Base-by-base conservation (phyloP, 1,140 invertebrate species). In the Lethocerus indicus region DNA sequence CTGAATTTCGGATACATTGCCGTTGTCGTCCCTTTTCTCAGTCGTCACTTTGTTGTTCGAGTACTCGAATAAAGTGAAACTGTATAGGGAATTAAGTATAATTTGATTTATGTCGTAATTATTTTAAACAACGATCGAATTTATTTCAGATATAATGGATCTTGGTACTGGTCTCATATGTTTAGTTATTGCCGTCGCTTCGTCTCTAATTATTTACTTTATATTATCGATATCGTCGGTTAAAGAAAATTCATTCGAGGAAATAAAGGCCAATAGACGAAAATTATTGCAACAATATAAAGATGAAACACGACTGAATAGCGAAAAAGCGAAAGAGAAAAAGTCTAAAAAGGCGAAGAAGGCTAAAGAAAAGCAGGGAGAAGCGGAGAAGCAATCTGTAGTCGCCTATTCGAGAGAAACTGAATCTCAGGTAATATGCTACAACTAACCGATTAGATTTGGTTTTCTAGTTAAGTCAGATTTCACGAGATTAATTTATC, bases 351-450 rank as follows among this genome's bases (percentile, higher is more conserved):
- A 42, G 32, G 13, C 25, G 9, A 53, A 53, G 24, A 35, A 42
- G 35, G 7, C 36, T 14, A 47, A 53, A 41, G 47, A 53, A 16
- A 53, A 47, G 16, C 23, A 27, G 26, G 9, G 20, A 24, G 46
- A 49, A 29, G n/a, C 25, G 18, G 14, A 18, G 5, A 28, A 14
- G 4, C 25, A 44, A 44, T 16, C n/a, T n/a, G n/a, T 27, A 20
- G 42, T 28, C n/a, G 25, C 26, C 3, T 14, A 44, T 13, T 18
- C 47, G 13, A 40, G 43, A 21, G 14, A 2, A 55, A 58, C 56
- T 56, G 54, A 49, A 53, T 52, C 48, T 60, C 52, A 58, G 53
- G 57, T 55, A 54, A 54, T 52, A 58, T 51, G 53, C 55, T 53
- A 45, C 55, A 46, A 24, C 29, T 28, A 24, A 44, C 47, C 27